These are phyloP conservation scores for Busseola fusca DNA, from an alignment of 2,888 invertebrate species.

Conservation along the genomic window DNA sequence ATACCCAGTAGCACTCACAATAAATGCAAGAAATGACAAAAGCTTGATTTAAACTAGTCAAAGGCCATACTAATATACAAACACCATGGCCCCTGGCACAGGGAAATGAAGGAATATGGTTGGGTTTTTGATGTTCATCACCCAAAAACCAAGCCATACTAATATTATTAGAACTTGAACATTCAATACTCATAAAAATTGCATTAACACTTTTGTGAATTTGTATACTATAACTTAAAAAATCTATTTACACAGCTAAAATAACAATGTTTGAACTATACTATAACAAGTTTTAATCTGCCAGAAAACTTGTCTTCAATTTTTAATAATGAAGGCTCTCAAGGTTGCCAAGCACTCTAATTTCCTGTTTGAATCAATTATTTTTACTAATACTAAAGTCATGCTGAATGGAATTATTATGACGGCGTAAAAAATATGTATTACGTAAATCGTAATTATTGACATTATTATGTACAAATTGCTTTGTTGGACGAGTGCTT, in stretches of 20 bases:
- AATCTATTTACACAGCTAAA: constrained; percentile 1
- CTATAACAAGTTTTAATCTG: constrained; percentile 30
- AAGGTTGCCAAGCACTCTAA: constrained; percentile 35
- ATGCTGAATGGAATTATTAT: constrained; percentile 23
- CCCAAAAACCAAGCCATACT: neutral
- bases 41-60: neutral
- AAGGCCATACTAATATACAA: no score
- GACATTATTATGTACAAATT: no score
- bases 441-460: neutral
- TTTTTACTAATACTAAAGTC: constrained; percentile 21
- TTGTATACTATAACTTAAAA: no score
- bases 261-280: neutral
- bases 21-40: neutral
- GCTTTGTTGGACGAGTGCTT: no score
- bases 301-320: constrained; percentile 18
- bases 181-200: constrained; percentile 9
- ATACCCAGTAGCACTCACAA: neutral
- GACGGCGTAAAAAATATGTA: neutral
- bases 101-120: no score
- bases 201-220: neutral
- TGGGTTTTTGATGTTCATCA: no score
- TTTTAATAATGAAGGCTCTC: constrained; percentile 28
- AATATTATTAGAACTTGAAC: constrained; percentile 8
- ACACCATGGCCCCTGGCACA: no score
- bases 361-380: constrained; percentile 49